Evolutionary conservation across 2,888 invertebrate species (phyloP).

Genomic region (Agriotes lineatus): DNA sequence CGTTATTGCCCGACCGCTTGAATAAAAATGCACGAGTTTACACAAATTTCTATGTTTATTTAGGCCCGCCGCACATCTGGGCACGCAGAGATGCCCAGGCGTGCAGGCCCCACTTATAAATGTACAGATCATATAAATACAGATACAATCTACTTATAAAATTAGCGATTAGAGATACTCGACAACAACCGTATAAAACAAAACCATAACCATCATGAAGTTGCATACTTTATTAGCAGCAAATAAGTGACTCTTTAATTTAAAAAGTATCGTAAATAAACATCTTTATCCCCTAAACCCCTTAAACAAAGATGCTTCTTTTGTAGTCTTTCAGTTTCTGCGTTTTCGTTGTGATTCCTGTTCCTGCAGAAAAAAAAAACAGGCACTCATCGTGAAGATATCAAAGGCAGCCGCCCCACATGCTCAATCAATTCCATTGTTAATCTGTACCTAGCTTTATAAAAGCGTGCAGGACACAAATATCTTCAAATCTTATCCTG

Average conservation of each 20-base stretch:
- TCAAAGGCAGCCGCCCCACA: no score
- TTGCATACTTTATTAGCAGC: slow-evolving; percentile 21
- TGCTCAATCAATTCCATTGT: no score
- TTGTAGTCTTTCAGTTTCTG: slow-evolving; percentile 55
- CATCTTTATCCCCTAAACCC: slow-evolving; percentile 13
- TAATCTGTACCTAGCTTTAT: no score
- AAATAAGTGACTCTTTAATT: slow-evolving; percentile 19
- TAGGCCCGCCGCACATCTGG: not conserved
- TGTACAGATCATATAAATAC: slow-evolving; percentile 30
- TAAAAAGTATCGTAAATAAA: slow-evolving; percentile 8
- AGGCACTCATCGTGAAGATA: not conserved
- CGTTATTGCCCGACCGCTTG: no score
- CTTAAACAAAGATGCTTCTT: slow-evolving; percentile 2
- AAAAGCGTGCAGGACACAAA: no score
- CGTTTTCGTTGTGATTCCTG: slow-evolving; percentile 63
- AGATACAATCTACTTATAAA: slow-evolving; percentile 36
- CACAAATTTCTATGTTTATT: slow-evolving; percentile 5
- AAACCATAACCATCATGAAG: slow-evolving; percentile 1
- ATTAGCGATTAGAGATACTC: slow-evolving; percentile 28
- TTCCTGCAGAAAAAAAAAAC: slow-evolving; percentile 52
- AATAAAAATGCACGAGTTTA: not conserved
- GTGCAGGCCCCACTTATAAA: slow-evolving; percentile 10
- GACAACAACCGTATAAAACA: slow-evolving; percentile 8
- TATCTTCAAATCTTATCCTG: no score
- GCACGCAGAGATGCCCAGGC: not conserved